Evolutionary conservation across 2,888 invertebrate genomes (phyloP), one percentile per base, ranked within the genome.

Genomic region (Chirona hameri): DNA sequence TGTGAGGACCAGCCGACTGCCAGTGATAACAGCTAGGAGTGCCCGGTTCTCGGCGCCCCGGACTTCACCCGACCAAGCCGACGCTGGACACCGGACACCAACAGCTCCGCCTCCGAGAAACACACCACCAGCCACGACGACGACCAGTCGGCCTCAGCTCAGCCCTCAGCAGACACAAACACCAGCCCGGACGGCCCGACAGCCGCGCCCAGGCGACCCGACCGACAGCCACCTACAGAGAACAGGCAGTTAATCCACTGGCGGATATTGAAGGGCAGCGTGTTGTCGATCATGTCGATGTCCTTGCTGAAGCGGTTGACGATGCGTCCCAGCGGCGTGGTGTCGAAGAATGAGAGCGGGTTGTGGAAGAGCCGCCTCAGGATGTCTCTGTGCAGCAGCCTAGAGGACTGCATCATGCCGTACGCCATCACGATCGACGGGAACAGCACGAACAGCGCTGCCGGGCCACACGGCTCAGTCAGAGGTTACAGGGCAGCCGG

Each of bases 231-330:
- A 55, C 82, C 83, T 84, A 85, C 85, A 83, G 83, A 57, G 46
- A 84, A 55, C 48, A 85, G 82, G 72, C 85, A 85, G 31, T 65
- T 87, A 72, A 91, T 81, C 93, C 93, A 93, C 86, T 92, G 92
- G 87, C 93, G 90, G 87, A 94, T 89, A 86, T 91, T 93, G 91
- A 91, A 82, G 12, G 85, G 84, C 24, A 85, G 72, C 39, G 83
- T 69, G 46, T 80, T 83, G 81, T 85, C 85, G n/a, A 85, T 65
- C 31, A 79, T 76, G 81, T 85, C 84, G 1, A 85, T 81, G 84
- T 89, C 89, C 84, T 88, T 88, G 29, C 87, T 87, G 85, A 89
- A 89, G 81, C 89, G 85, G 83, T 88, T 89, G 81, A 89, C 84
- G 79, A 89, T 87, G 82, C 89, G 85, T 14, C 89, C 89, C 55